These are phyloP conservation scores for Takifugu flavidus DNA, from an alignment of 2,113 vertebrate genomes.

Conservation along the genomic window DNA sequence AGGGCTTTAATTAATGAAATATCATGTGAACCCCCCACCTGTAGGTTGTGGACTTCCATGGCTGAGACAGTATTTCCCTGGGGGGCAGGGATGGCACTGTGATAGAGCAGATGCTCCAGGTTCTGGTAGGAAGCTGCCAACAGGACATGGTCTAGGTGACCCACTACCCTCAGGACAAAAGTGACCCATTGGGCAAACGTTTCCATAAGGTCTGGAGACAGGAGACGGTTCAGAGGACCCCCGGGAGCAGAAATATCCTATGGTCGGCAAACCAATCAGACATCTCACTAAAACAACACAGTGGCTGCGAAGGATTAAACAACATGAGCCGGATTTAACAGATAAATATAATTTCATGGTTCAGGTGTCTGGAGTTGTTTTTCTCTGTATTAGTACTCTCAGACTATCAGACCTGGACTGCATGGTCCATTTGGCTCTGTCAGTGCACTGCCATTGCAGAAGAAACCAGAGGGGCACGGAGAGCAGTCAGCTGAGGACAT, in stretches of 20 bases:
- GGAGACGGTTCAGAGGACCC: slow-evolving; percentile 68
- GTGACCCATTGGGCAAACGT: slow-evolving; percentile 84
- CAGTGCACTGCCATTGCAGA: slow-evolving; percentile 73
- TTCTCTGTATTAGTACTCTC: not conserved
- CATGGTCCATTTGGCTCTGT: slow-evolving; percentile 69
- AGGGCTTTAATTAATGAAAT: not conserved
- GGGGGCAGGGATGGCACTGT: slow-evolving; percentile 80
- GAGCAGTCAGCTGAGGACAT: slow-evolving; percentile 64
- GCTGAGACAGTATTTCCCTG: slow-evolving; percentile 78
- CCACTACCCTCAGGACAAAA: slow-evolving; percentile 81
- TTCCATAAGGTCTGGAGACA: slow-evolving; percentile 74
- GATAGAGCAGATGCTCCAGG: slow-evolving; percentile 69
- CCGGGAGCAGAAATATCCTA: slow-evolving; percentile 76
- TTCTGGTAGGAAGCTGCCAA: slow-evolving; percentile 77
- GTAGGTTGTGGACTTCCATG: slow-evolving; percentile 64
- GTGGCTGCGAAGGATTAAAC: not conserved
- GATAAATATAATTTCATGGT: slow-evolving; percentile 6
- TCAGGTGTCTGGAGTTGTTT: slow-evolving; percentile 12
- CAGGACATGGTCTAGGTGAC: slow-evolving; percentile 79
- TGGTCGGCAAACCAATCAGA: slow-evolving; percentile 18
- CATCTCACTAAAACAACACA: slow-evolving; percentile 16
- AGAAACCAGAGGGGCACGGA: slow-evolving; percentile 71
- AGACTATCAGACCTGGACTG: slow-evolving; percentile 69
- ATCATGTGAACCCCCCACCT: slow-evolving; percentile 51
- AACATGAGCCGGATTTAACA: not conserved